phyloP scores from a whole-genome alignment of 2,113 vertebrate species.

The Asarcornis scutulata region DNA sequence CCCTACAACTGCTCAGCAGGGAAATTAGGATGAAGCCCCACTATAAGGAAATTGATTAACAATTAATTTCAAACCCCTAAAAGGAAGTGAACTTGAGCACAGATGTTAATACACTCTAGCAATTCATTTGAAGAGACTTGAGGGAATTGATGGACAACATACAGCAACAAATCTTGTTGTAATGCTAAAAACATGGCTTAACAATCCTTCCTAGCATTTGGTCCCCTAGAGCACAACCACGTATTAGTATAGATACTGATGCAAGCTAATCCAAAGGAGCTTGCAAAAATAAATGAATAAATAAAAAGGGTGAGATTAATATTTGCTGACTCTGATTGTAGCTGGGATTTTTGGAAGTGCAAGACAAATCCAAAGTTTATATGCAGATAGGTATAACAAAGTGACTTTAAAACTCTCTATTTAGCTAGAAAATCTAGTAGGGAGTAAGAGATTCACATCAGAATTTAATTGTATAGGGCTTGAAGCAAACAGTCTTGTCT shows the following conservation, averaged over 20 bases:
- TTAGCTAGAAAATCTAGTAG: not conserved
- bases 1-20: not conserved
- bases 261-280: not conserved
- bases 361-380: not conserved
- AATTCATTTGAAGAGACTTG: not conserved
- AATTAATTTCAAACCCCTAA: not conserved
- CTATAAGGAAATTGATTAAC: not conserved
- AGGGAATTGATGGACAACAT: not conserved
- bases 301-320: not conserved
- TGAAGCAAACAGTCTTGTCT: not conserved
- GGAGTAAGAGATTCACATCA: not conserved
- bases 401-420: not conserved
- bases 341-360: not conserved
- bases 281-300: not conserved
- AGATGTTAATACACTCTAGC: not conserved
- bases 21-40: not conserved
- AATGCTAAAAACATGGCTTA: not conserved
- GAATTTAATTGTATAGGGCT: not conserved
- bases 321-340: not conserved
- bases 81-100: not conserved
- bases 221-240: rapidly evolving
- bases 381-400: not conserved
- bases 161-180: not conserved
- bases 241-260: not conserved
- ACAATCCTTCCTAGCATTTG: not conserved